Percentiles rank a stretch among this genome's conserved stretches.
Conservation (phyloP, 2,797 vertebrate genomes). For the Pantherophis vulpinus region DNA sequence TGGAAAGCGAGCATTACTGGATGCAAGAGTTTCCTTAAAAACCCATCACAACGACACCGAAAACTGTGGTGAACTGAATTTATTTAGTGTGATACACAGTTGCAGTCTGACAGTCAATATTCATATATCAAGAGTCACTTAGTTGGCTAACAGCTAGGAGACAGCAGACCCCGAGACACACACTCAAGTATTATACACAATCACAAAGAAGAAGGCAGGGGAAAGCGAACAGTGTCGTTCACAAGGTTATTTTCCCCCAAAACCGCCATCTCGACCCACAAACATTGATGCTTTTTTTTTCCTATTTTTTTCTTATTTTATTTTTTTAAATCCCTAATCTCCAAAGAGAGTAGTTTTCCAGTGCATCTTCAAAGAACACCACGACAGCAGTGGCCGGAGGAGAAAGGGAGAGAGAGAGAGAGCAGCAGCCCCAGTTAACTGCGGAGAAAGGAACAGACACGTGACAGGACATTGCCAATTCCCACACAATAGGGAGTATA, state of each 20-base stretch:
- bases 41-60: not conserved
- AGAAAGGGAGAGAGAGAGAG: conserved; percentile 50
- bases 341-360: conserved; percentile 13
- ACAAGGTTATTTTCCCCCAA: conserved; percentile 46
- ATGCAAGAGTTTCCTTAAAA: not conserved
- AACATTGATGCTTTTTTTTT: not conserved
- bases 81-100: conserved; percentile 85
- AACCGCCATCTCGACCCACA: conserved; percentile 47
- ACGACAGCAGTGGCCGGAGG: conserved; percentile 49
- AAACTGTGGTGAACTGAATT: conserved; percentile 81
- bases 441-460: conserved; percentile 40
- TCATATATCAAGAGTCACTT: conserved; percentile 89
- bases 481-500: conserved; percentile 48
- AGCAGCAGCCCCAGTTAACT: conserved; percentile 35
- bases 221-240: conserved; percentile 60
- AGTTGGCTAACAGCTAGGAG: conserved; percentile 90
- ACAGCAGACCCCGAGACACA: conserved; percentile 86
- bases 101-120: conserved; percentile 87
- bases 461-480: conserved; percentile 53
- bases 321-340: not conserved
- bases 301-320: not conserved
- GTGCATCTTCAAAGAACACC: conserved; percentile 54
- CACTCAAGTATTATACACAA: conserved; percentile 84
- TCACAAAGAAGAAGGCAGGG: conserved; percentile 84
- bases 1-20: not conserved